Base-by-base conservation (phyloP, 2,113 vertebrate species). In the Pelecanus crispus region DNA sequence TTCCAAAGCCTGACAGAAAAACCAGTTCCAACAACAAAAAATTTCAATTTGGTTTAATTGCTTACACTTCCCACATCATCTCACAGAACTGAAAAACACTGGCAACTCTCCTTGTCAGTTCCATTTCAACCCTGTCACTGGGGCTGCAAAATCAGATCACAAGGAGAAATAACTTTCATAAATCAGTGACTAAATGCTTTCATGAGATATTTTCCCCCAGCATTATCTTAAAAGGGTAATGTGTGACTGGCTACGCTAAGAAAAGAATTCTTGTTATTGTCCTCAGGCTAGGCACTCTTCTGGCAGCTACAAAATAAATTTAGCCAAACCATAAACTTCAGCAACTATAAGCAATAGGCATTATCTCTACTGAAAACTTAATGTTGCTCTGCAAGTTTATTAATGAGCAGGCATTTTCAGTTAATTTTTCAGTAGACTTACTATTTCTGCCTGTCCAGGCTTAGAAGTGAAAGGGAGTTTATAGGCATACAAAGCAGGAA, bases 381-480 rank as follows among this genome's bases (percentile, higher is more conserved):
- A 38, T 21, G 14, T 21, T 75, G 34, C 36, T 84, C 65, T 84
- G 77, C 52, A 47, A 45, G 68, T 55, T 63, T 66, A 40, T 55
- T 55, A 88, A 66, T 12, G 29, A 71, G 47, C 26, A 87, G 81
- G 42, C 3, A 52, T 59, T 80, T 59, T 42, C 72, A 63, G 47
- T 49, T 61, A 36, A 36, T 49, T 72, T 49, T 80, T 66, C 66
- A 88, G 15, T n/a, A 66, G 45, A 63, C 31, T 56, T 21, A 22
- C 22, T 38, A 65, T 79, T 68, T 86, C 75, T 82, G 34, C 58
- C 45, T 52, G 65, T n/a, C 45, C n/a, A 73, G 45, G n/a, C 45
- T 90, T 82, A 18, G 66, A 86, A 94, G 83, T n/a, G 65, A 95
- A 96, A 92, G 83, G 66, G 82, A 86, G 26, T 63, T 88, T 55